These are phyloP conservation scores for Tenualosa thibaudeaui DNA, from an alignment of 2,797 vertebrate genomes.

Conservation along the genomic window DNA sequence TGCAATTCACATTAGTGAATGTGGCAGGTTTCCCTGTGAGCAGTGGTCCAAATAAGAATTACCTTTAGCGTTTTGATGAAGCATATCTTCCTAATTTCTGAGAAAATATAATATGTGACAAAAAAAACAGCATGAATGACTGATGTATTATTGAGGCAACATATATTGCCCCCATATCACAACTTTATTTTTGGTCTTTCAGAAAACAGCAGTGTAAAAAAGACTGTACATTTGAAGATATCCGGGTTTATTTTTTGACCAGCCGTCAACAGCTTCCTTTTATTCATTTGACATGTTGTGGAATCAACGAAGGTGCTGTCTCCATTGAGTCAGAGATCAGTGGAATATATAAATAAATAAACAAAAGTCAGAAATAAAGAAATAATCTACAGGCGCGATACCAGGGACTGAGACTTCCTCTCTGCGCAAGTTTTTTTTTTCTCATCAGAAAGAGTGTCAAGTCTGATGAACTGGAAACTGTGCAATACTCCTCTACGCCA, in stretches of 20 bases:
- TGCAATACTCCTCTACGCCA: slow-evolving; percentile 50
- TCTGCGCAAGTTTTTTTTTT: slow-evolving; percentile 48
- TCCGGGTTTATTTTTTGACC: slow-evolving; percentile 20
- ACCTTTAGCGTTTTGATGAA: not conserved
- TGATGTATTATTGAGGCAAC: not conserved
- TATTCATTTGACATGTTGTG: slow-evolving; percentile 21
- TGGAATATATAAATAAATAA: slow-evolving; percentile 37
- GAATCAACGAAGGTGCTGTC: not conserved
- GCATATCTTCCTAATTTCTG: slow-evolving; percentile 7
- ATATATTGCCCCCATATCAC: not conserved
- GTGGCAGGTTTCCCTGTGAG: slow-evolving; percentile 43
- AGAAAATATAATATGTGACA: not conserved
- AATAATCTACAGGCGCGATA: slow-evolving; percentile 18
- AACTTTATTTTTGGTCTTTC: not conserved
- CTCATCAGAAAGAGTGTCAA: slow-evolving; percentile 64
- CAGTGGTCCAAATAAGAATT: slow-evolving; percentile 18
- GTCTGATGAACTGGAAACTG: slow-evolving; percentile 41
- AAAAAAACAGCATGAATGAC: slow-evolving; percentile 17
- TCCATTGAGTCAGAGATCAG: slow-evolving; percentile 45
- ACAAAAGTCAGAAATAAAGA: not conserved
- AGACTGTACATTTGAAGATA: not conserved
- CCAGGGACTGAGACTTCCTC: slow-evolving; percentile 58
- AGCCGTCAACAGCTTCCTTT: slow-evolving; percentile 7
- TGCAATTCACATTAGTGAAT: slow-evolving; percentile 47
- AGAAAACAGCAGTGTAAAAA: not conserved